Conservation (phyloP, 2,113 vertebrate genomes). For the Empidonax alnorum region DNA sequence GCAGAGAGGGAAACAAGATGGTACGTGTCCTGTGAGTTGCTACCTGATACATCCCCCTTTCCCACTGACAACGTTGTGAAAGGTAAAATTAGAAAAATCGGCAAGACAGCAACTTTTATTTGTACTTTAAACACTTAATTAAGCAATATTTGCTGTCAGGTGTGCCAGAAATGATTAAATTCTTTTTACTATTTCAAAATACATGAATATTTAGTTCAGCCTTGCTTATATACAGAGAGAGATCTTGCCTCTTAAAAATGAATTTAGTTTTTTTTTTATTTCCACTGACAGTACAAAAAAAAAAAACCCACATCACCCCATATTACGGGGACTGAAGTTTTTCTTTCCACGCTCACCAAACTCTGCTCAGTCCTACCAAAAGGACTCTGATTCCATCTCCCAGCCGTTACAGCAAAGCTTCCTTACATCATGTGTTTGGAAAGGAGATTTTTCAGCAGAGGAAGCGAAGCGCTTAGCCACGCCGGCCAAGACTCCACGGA, state of each 20-base stretch:
- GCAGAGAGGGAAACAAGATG: not conserved
- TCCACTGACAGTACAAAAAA: constrained; percentile 43
- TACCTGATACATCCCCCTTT: not conserved
- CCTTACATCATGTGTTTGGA: constrained; percentile 87
- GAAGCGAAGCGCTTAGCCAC: constrained; percentile 76
- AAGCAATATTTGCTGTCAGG: not conserved
- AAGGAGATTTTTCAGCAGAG: constrained; percentile 80
- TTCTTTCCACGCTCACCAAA: constrained; percentile 61
- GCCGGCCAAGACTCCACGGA: constrained; percentile 73
- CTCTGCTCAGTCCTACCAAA: constrained; percentile 43
- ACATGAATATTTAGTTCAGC: not conserved
- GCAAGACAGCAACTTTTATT: not conserved
- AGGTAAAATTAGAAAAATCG: not conserved
- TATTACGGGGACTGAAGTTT: constrained; percentile 16
- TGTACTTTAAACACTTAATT: not conserved
- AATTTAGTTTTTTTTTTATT: not conserved
- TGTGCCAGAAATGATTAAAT: not conserved
- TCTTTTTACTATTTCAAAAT: not conserved
- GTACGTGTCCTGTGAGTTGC: not conserved
- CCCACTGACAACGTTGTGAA: not conserved
- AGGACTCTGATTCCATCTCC: constrained; percentile 71
- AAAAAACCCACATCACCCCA: not conserved
- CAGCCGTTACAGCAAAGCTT: constrained; percentile 63
- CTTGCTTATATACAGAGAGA: not conserved
- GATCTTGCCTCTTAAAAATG: not conserved